Percentiles rank a stretch among this genome's conserved stretches.
Evolutionary conservation across 2,888 invertebrate genomes (phyloP).

Genomic region (Meta bourneti): DNA sequence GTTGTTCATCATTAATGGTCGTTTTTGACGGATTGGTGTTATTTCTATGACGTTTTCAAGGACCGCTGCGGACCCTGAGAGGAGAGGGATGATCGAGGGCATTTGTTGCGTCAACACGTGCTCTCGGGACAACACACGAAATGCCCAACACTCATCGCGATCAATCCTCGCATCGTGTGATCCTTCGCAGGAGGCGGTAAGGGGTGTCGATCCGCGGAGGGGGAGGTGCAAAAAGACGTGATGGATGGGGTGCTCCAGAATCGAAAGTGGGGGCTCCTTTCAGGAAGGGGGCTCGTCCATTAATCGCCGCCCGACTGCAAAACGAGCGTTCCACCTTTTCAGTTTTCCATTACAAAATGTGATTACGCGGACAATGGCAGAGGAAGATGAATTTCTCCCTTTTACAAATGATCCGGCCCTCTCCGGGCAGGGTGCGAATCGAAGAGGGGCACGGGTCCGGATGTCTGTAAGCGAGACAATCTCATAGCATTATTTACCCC

Average conservation of each 20-base stretch:
- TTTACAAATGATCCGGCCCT: background rate
- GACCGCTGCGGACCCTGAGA: too few species aligned
- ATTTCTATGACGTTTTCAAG: too few species aligned
- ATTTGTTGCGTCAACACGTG: too few species aligned
- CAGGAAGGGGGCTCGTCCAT: slow-evolving; percentile 11
- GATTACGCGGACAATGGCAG: background rate
- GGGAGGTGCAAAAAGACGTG: background rate
- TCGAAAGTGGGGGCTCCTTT: slow-evolving; percentile 7
- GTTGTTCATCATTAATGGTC: too few species aligned
- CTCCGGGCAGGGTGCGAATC: background rate
- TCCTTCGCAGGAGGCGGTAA: slow-evolving; percentile 2
- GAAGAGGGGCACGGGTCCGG: too few species aligned
- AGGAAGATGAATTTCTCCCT: too few species aligned
- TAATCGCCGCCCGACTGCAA: slow-evolving; percentile 10
- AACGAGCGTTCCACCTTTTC: slow-evolving; percentile 26
- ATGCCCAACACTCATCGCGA: too few species aligned
- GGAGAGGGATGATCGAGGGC: too few species aligned
- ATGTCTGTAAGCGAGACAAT: too few species aligned
- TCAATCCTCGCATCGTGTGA: background rate
- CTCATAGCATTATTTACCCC: too few species aligned
- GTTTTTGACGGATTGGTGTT: too few species aligned
- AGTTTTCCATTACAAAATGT: slow-evolving; percentile 22
- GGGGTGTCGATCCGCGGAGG: background rate
- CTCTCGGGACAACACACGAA: too few species aligned
- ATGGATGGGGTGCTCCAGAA: background rate